Evolutionary conservation across 2,888 invertebrate species (phyloP).

Genomic region (Lysandra coridon): DNA sequence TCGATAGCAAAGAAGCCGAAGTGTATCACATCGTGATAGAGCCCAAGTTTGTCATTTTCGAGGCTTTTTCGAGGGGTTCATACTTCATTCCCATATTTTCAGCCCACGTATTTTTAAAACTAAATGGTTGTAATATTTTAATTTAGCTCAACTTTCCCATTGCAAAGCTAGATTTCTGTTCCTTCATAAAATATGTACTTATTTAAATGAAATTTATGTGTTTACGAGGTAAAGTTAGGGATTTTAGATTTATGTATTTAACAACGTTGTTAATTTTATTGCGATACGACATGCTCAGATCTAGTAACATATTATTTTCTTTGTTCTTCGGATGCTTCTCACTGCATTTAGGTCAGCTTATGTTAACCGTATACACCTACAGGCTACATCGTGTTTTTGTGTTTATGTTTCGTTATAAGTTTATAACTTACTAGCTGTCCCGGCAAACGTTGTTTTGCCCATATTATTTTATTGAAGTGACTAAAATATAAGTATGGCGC

Average conservation of each 20-base stretch:
- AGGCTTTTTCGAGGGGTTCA: background rate
- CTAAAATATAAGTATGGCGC: too few species aligned
- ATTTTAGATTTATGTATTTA: constrained; percentile 1
- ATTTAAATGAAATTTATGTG: background rate
- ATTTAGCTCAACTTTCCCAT: background rate
- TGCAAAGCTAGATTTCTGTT: background rate
- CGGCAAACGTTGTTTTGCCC: too few species aligned
- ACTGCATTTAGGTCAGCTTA: constrained; percentile 24
- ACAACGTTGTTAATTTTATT: constrained; percentile 4
- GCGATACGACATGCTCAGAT: background rate
- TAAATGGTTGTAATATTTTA: background rate
- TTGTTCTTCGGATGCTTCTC: constrained; percentile 21
- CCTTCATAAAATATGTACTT: background rate
- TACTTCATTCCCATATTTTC: background rate
- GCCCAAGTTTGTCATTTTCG: background rate
- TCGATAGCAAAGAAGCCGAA: background rate
- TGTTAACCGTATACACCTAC: constrained; percentile 28
- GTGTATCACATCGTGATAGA: background rate
- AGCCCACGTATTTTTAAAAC: background rate
- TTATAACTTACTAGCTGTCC: too few species aligned
- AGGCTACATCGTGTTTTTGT: background rate
- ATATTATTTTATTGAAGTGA: too few species aligned
- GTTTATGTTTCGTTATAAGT: constrained; percentile 4
- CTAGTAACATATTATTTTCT: constrained; percentile 29
- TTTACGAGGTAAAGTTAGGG: background rate